Evolutionary conservation across 2,888 invertebrate species (phyloP).

Genomic region (Zaprionus lineosus): DNA sequence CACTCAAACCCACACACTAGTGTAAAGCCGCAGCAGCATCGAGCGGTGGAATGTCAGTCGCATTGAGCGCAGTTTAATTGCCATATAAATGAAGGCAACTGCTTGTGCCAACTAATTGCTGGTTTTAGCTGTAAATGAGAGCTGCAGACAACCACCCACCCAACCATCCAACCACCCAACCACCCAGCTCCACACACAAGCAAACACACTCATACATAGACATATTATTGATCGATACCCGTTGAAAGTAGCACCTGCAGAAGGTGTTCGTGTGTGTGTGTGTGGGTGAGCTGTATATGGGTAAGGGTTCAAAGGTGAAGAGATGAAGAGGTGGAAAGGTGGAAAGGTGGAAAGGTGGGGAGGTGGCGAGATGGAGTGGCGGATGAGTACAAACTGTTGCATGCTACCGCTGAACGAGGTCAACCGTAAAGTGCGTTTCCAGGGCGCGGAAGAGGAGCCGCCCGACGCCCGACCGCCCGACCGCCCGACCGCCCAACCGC

Average conservation of each 20-base stretch:
- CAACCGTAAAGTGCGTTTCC: constrained; percentile 43
- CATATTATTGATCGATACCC: constrained; percentile 50
- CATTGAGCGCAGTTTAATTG: constrained; percentile 60
- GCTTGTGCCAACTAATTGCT: constrained; percentile 42
- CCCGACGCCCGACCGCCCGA: too few species aligned
- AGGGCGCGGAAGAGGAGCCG: constrained; percentile 11
- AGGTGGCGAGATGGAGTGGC: too few species aligned
- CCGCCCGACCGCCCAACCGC: too few species aligned
- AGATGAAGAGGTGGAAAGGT: too few species aligned
- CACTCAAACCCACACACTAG: too few species aligned
- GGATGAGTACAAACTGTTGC: constrained; percentile 70
- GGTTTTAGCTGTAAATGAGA: constrained; percentile 15
- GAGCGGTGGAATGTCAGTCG: constrained; percentile 12
- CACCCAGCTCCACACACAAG: constrained; percentile 6
- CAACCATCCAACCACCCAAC: background rate
- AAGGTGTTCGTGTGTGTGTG: too few species aligned
- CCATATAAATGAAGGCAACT: constrained; percentile 58
- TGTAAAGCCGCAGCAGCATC: constrained; percentile 15
- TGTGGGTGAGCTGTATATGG: too few species aligned
- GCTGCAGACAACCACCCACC: constrained; percentile 19
- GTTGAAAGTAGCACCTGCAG: too few species aligned
- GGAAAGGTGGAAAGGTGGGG: constrained; percentile 20
- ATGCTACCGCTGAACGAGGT: constrained; percentile 59
- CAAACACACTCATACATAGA: constrained; percentile 2
- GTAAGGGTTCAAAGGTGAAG: too few species aligned